Evolutionary conservation across 2,888 invertebrate genomes (phyloP), one percentile per base, ranked within the genome.

Genomic region (Phorcus lineatus): DNA sequence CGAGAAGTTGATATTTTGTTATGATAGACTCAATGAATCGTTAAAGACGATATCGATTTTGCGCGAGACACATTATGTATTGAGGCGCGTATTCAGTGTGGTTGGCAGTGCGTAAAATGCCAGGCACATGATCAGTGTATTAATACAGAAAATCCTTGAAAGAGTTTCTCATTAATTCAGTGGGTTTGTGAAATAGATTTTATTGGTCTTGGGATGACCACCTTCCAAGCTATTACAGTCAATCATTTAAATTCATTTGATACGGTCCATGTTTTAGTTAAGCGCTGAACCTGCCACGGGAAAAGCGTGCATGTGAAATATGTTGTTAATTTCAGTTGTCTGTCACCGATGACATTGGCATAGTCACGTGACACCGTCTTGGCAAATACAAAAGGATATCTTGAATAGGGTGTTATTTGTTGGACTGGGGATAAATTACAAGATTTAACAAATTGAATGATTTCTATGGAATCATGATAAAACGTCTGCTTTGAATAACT

Each of bases 401-500:
- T 62, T 62, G 62, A 62, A 62, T 28, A 28, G 62, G 62, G 62
- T 28, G 62, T 62, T 28, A 62, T 62, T 62, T 62, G 24, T 62
- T 28, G 24, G 28, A 22, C 62, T 62, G 28, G 62, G 62, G 62
- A 62, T 62, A 62, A 62, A 62, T 28, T 24, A 22, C 62, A 28
- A 62, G 62, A 62, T 62, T 62, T 62, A 62, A 62, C 62, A 62
- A 62, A 62, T 62, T 62, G 62, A 62, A 62, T 62, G 62, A 62
- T 62, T 62, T 62, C 28, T n/a, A 62, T 28, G 62, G 62, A 28
- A 62, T 28, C 24, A 62, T 62, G 62, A 62, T 62, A 28, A 62
- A 62, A 62, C 62, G 62, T 28, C 62, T 28, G 28, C 62, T 62
- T 28, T 24, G 62, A 62, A 62, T 62, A 62, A 62, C 62, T 17